A percentile compares a stretch with the other conserved stretches of the same genome.
These are phyloP conservation scores for Actenoides lindsayi DNA, from an alignment of 2,113 vertebrate genomes.

Conservation along the genomic window DNA sequence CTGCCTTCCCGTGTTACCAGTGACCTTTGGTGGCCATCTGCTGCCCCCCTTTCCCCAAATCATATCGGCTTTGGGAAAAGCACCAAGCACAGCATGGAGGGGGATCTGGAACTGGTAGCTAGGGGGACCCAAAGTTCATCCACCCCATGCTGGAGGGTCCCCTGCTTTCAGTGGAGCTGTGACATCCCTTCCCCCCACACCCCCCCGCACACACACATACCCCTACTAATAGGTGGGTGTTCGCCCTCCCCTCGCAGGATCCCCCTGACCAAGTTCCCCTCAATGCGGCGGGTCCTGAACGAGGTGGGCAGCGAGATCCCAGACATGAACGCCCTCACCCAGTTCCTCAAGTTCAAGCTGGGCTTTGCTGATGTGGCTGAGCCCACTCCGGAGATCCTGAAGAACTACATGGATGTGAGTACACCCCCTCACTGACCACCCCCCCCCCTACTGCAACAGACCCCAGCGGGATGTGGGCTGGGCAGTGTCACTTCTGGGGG, in stretches of 20 bases:
- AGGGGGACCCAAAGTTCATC: not conserved
- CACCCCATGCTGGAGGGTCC: rapidly evolving
- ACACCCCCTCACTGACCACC: not conserved
- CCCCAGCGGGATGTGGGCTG: rapidly evolving
- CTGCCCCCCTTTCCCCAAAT: rapidly evolving
- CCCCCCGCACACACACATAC: rapidly evolving
- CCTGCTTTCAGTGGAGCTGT: not conserved
- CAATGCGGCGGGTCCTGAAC: slow-evolving; percentile 79
- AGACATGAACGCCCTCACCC: slow-evolving; percentile 62
- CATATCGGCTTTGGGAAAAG: not conserved
- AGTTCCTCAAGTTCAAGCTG: slow-evolving; percentile 80
- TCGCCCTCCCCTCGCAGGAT: slow-evolving; percentile 69
- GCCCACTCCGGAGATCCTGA: slow-evolving; percentile 88
- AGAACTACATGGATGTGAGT: slow-evolving; percentile 92
- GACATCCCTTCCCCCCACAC: rapidly evolving
- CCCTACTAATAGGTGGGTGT: not conserved
- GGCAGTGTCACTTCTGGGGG: not conserved
- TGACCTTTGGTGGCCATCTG: not conserved
- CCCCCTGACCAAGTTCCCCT: slow-evolving; percentile 87
- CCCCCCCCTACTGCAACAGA: rapidly evolving
- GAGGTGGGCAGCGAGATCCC: slow-evolving; percentile 76
- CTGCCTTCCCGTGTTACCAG: not conserved
- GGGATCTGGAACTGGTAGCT: not conserved
- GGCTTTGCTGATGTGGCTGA: slow-evolving; percentile 69
- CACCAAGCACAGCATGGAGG: not conserved